These are phyloP conservation scores for Adrianichthys oophorus DNA, from an alignment of 2,797 vertebrate species.

Conservation along the genomic window DNA sequence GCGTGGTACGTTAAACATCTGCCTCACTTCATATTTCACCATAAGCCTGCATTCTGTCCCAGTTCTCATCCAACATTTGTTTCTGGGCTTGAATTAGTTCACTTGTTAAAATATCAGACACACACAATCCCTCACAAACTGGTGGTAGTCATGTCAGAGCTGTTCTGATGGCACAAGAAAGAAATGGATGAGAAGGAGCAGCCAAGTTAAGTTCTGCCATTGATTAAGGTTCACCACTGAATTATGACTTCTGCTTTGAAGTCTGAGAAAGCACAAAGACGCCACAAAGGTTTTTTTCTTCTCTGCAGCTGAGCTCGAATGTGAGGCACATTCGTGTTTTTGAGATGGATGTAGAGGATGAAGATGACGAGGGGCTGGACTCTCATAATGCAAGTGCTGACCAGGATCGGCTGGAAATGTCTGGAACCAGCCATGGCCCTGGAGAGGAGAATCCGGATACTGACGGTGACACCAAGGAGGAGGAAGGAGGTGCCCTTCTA, in stretches of 20 bases:
- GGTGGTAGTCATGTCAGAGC: too few species aligned
- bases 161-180: too few species aligned
- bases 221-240: too few species aligned
- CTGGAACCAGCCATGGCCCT: conserved; percentile 60
- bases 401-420: conserved; percentile 77
- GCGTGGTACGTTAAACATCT: conserved; percentile 84
- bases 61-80: neutral
- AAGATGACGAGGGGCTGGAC: conserved; percentile 89
- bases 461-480: conserved; percentile 28
- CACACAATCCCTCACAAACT: neutral
- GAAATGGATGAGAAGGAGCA: too few species aligned
- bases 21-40: neutral
- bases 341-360: conserved; percentile 98
- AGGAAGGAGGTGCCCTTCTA: conserved; percentile 19
- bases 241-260: too few species aligned
- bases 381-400: conserved; percentile 77
- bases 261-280: too few species aligned
- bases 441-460: conserved; percentile 37
- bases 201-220: too few species aligned
- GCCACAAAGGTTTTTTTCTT: neutral
- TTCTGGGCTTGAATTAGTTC: neutral
- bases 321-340: conserved; percentile 93
- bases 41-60: too few species aligned
- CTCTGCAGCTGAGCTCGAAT: conserved; percentile 88
- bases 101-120: neutral